These are phyloP conservation scores for Gymnorhina tibicen DNA, from an alignment of 2,113 vertebrate genomes.

Conservation along the genomic window DNA sequence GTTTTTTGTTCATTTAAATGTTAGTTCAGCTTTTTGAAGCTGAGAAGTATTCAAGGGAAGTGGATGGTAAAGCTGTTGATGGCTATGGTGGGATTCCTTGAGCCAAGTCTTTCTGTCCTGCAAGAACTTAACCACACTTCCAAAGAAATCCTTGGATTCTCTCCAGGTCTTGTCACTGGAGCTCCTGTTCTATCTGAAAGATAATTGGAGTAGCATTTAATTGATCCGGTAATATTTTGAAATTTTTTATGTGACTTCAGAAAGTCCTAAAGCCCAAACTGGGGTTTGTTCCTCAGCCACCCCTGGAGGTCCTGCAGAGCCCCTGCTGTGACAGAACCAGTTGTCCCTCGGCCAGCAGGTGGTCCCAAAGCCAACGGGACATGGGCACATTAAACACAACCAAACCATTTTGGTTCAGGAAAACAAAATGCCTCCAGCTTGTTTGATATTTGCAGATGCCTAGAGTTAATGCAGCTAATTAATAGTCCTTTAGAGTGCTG, in stretches of 20 bases:
- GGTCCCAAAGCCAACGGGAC: rapidly evolving
- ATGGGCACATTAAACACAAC: rapidly evolving
- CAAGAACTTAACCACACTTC: background rate
- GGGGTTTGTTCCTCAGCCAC: background rate
- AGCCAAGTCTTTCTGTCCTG: background rate
- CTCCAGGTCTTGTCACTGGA: background rate
- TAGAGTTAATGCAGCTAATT: too few species aligned
- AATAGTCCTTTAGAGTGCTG: too few species aligned
- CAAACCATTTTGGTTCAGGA: background rate
- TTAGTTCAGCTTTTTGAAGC: background rate
- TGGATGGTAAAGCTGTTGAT: background rate
- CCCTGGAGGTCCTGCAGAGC: background rate
- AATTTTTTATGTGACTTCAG: background rate
- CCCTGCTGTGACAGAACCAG: rapidly evolving
- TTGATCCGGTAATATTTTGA: background rate
- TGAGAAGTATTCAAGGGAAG: background rate
- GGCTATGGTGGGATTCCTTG: background rate
- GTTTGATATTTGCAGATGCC: background rate
- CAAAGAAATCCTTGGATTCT: background rate
- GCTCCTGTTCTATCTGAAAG: background rate
- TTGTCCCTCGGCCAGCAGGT: rapidly evolving
- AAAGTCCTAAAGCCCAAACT: background rate
- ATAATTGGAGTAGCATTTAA: background rate
- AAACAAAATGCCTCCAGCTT: background rate
- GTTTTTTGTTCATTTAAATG: background rate